Percentiles rank a stretch among this genome's conserved stretches.
Conservation (phyloP, 2,888 invertebrate species). For the Pecten maximus region DNA sequence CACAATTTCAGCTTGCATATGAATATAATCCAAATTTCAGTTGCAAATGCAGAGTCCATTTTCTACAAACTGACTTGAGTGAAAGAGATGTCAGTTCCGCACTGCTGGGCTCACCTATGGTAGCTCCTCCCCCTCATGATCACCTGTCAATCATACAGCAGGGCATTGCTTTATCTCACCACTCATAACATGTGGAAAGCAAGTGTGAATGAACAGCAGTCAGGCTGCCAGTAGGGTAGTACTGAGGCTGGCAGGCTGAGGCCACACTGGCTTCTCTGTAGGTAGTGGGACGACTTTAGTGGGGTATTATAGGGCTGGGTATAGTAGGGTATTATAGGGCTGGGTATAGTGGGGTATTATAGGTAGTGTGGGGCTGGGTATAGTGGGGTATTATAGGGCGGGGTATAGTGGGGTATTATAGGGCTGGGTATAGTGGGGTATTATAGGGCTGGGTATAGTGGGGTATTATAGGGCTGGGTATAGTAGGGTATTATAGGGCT, state of each 20-base stretch:
- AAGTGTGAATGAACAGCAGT: not conserved
- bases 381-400: too few species aligned
- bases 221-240: not conserved
- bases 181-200: not conserved
- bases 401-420: too few species aligned
- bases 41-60: conserved; percentile 30
- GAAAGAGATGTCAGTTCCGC: conserved; percentile 35
- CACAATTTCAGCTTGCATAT: not conserved
- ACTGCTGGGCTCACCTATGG: not conserved
- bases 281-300: too few species aligned
- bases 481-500: too few species aligned
- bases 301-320: too few species aligned
- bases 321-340: too few species aligned
- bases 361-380: too few species aligned
- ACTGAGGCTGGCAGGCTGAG: not conserved
- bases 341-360: too few species aligned
- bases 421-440: too few species aligned
- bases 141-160: conserved; percentile 44
- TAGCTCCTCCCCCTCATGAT: conserved; percentile 45
- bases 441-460: too few species aligned
- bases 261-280: too few species aligned
- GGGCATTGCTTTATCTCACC: not conserved
- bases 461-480: too few species aligned
- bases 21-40: conserved; percentile 28
- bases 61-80: conserved; percentile 6